A percentile compares a stretch with the other conserved stretches of the same genome.
These are phyloP conservation scores for Phylloscopus whistleri DNA, from an alignment of 2,113 vertebrate genomes.

Conservation along the genomic window DNA sequence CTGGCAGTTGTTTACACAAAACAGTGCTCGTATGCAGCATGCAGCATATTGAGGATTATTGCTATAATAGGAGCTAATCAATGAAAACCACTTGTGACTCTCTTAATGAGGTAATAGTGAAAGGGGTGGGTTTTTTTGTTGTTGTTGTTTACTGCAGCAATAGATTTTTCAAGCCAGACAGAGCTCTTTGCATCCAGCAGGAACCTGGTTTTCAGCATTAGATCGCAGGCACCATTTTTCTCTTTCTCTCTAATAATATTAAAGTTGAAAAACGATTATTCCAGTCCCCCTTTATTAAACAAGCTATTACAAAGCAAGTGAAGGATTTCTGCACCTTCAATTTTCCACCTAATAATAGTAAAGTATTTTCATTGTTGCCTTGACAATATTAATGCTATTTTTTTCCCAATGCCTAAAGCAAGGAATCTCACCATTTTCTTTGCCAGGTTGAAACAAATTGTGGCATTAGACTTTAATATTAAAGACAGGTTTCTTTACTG, in stretches of 20 bases:
- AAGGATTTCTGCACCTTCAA: conserved; percentile 57
- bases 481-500: not conserved
- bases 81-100: conserved; percentile 61
- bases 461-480: conserved; percentile 18
- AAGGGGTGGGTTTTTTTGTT: not conserved
- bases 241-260: conserved; percentile 55
- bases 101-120: conserved; percentile 60
- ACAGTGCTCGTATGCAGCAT: conserved; percentile 27
- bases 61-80: conserved; percentile 70
- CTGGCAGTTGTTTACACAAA: conserved; percentile 72
- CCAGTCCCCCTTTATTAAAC: conserved; percentile 31
- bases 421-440: not conserved
- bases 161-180: conserved; percentile 55
- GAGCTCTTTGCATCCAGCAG: conserved; percentile 58
- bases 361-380: conserved; percentile 37
- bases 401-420: not conserved
- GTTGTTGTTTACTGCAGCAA: conserved; percentile 51
- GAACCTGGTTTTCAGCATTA: conserved; percentile 48
- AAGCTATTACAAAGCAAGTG: conserved; percentile 50
- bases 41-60: conserved; percentile 62
- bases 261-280: conserved; percentile 54
- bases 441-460: not conserved
- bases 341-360: conserved; percentile 56
- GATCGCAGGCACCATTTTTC: conserved; percentile 39
- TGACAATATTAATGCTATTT: conserved; percentile 39